Evolutionary conservation across 2,113 vertebrate genomes (phyloP).

Genomic region (Lagopus leucura): DNA sequence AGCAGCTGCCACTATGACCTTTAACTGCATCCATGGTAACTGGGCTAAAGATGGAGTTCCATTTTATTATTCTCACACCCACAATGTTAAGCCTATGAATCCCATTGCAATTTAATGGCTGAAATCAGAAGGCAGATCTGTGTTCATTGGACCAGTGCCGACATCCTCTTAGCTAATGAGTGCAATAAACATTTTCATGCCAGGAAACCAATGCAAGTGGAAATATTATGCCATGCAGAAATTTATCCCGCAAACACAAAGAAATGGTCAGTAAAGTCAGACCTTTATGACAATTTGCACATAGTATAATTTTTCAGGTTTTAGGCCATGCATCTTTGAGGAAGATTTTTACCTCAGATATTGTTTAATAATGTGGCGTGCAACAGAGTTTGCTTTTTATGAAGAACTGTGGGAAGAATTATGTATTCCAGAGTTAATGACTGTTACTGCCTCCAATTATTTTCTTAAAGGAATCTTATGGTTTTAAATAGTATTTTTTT

Average conservation of each 20-base stretch:
- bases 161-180: constrained; percentile 97
- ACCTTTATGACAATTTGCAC: constrained; percentile 70
- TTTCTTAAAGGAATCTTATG: constrained; percentile 67
- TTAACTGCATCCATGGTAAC: constrained; percentile 92
- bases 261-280: constrained; percentile 75
- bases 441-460: constrained; percentile 63
- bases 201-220: constrained; percentile 89
- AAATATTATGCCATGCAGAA: constrained; percentile 91
- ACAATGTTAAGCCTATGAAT: constrained; percentile 86
- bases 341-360: constrained; percentile 31
- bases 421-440: constrained; percentile 62
- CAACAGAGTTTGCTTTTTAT: constrained; percentile 45
- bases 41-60: constrained; percentile 88
- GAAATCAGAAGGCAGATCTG: constrained; percentile 88
- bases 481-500: constrained; percentile 47
- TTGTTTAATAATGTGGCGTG: constrained; percentile 32
- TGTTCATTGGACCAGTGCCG: constrained; percentile 96
- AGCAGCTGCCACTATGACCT: constrained; percentile 92
- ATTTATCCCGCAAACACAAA: constrained; percentile 87
- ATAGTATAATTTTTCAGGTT: constrained; percentile 55
- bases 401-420: constrained; percentile 57
- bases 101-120: constrained; percentile 87
- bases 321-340: constrained; percentile 48
- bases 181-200: constrained; percentile 97
- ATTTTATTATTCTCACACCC: constrained; percentile 92